These are phyloP conservation scores for Macrophya alboannulata DNA, from an alignment of 2,888 invertebrate species.

Conservation along the genomic window DNA sequence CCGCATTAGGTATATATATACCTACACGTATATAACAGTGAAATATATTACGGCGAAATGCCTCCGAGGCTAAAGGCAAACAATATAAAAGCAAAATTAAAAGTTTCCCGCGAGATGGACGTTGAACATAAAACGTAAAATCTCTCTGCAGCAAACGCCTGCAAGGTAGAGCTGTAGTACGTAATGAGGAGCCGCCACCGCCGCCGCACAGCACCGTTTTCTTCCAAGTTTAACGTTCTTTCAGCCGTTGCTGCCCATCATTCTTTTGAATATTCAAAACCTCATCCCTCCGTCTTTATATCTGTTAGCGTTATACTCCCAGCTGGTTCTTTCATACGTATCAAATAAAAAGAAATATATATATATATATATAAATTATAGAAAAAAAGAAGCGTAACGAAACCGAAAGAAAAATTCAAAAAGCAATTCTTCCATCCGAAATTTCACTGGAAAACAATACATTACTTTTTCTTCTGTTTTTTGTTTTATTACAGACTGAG, in stretches of 20 bases:
- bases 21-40: neutral
- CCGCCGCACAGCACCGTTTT: neutral
- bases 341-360: too few relatives aligned
- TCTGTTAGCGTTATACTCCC: neutral
- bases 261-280: conserved; percentile 31
- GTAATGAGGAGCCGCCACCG: conserved; percentile 24
- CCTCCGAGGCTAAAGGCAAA: conserved; percentile 60
- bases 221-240: conserved; percentile 40
- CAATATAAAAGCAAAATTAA: conserved; percentile 68
- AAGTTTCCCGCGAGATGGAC: conserved; percentile 66
- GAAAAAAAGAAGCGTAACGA: neutral
- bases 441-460: neutral
- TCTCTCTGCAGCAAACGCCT: conserved; percentile 5
- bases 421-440: neutral
- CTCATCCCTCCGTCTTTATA: neutral
- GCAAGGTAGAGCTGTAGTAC: neutral
- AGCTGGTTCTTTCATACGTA: neutral
- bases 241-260: conserved; percentile 23
- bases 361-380: neutral
- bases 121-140: conserved; percentile 51
- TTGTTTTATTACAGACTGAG: conserved; percentile 88
- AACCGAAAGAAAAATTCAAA: neutral
- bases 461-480: conserved; percentile 43
- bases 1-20: neutral
- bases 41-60: conserved; percentile 49